phyloP scores from a whole-genome alignment of 2,113 vertebrate genomes.

The Corapipo altera region DNA sequence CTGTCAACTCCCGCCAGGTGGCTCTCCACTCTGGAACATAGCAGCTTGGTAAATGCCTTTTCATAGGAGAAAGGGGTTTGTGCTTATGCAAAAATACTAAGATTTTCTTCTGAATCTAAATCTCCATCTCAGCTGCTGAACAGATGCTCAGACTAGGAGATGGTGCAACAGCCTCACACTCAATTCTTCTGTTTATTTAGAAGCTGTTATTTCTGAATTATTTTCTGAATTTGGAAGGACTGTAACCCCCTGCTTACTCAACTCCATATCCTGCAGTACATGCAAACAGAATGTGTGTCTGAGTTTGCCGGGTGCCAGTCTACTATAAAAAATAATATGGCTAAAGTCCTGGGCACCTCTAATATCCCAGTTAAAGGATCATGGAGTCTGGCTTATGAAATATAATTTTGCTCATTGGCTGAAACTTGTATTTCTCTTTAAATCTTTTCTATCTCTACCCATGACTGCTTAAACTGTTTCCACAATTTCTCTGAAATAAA shows the following conservation, averaged over 20 bases:
- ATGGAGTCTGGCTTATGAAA: background rate
- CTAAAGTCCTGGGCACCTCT: background rate
- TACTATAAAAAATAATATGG: background rate
- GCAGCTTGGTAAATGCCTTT: background rate
- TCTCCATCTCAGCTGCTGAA: background rate
- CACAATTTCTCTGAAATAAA: background rate
- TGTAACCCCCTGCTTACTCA: background rate
- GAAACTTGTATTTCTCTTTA: background rate
- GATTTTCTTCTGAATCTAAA: background rate
- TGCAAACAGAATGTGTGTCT: background rate
- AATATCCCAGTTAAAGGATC: background rate
- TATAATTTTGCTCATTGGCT: background rate
- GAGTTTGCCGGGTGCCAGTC: background rate
- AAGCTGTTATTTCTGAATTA: background rate
- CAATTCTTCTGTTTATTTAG: background rate
- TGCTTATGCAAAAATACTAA: background rate
- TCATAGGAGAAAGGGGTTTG: background rate
- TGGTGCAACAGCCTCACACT: background rate
- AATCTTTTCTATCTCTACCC: background rate
- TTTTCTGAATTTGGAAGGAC: background rate
- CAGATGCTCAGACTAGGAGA: background rate
- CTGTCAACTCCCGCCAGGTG: conserved; percentile 1
- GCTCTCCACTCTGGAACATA: background rate
- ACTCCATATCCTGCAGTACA: fast-evolving
- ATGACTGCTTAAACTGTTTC: background rate